phyloP scores from a whole-genome alignment of 2,797 vertebrate species.

The Oryzias dopingdopingensis region DNA sequence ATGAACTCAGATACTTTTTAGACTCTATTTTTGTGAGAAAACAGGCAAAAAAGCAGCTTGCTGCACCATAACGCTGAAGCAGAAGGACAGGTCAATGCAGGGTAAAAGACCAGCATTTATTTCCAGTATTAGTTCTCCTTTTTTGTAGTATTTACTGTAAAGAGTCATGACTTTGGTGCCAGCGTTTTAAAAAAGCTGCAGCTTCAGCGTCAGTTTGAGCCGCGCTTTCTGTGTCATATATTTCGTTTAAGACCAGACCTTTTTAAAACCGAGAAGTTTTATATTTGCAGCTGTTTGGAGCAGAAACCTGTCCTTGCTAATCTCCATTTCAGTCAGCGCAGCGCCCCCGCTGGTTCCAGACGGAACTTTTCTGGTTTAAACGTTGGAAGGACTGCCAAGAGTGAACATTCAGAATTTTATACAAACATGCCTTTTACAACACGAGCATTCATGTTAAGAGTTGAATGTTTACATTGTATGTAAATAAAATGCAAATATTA shows the following conservation, averaged over 20 bases:
- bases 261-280: too few species aligned
- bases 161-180: constrained; percentile 48
- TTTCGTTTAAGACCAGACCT: too few species aligned
- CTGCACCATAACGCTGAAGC: constrained; percentile 49
- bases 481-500: constrained; percentile 68
- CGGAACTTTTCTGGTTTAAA: constrained; percentile 47
- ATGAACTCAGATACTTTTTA: constrained; percentile 37
- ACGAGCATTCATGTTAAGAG: constrained; percentile 69
- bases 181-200: constrained; percentile 53
- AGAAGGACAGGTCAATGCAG: constrained; percentile 65
- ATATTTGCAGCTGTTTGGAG: too few species aligned
- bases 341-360: too few species aligned
- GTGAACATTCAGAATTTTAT: constrained; percentile 76
- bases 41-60: constrained; percentile 40
- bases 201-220: constrained; percentile 37
- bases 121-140: constrained; percentile 4
- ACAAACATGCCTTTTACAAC: constrained; percentile 79
- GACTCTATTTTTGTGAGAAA: constrained; percentile 34
- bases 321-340: too few species aligned
- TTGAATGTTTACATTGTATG: constrained; percentile 78
- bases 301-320: too few species aligned
- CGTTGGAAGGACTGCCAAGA: constrained; percentile 62
- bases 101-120: constrained; percentile 67
- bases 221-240: constrained; percentile 1
- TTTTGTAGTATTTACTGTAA: constrained; percentile 20